phyloP scores from a whole-genome alignment of 2,797 vertebrate species.

The Serranus cabrilla region DNA sequence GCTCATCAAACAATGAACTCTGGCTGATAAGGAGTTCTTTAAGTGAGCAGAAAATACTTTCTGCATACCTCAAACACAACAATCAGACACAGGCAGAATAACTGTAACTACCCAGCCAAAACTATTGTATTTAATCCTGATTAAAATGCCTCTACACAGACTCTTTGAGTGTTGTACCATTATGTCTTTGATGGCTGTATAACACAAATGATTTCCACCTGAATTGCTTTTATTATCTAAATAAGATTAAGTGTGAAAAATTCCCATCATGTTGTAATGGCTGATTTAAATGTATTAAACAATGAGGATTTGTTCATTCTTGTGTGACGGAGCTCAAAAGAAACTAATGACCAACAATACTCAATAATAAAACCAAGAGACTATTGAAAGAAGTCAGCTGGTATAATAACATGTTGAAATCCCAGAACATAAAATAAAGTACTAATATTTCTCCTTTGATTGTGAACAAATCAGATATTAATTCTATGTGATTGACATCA shows the following conservation, averaged over 20 bases:
- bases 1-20: conserved; percentile 1
- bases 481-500: too few relatives aligned
- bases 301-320: not conserved
- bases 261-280: not conserved
- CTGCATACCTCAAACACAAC: not conserved
- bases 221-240: conserved; percentile 1
- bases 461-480: too few relatives aligned
- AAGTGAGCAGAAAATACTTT: not conserved
- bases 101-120: not conserved
- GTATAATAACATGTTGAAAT: too few relatives aligned
- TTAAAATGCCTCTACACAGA: not conserved
- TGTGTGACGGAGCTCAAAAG: conserved; percentile 6
- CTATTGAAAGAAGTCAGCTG: too few relatives aligned
- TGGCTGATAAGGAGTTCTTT: not conserved
- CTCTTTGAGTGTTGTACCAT: not conserved
- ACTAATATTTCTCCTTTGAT: too few relatives aligned
- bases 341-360: not conserved
- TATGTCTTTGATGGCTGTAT: not conserved
- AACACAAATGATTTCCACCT: not conserved
- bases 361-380: not conserved
- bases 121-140: not conserved
- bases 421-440: too few relatives aligned
- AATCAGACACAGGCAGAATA: not conserved
- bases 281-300: not conserved
- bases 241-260: not conserved